Conservation (phyloP, 2,113 vertebrate species). For the Aspidoscelis tigris region DNA sequence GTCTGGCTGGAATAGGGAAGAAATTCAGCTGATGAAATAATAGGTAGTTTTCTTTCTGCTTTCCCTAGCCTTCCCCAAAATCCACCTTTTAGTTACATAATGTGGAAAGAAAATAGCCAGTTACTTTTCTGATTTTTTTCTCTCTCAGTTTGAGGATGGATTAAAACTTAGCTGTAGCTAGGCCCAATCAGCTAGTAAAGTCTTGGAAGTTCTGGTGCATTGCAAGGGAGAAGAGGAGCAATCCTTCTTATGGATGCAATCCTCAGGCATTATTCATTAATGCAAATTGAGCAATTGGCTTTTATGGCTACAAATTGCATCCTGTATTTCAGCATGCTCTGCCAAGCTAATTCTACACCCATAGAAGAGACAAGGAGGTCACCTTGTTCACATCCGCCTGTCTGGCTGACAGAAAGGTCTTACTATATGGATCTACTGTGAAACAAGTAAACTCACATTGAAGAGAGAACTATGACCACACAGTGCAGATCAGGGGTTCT, state of each 20-base stretch:
- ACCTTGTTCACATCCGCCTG: constrained; percentile 6
- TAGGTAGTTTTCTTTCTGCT: too few relatives aligned
- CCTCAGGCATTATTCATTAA: neutral
- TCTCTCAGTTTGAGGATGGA: too few relatives aligned
- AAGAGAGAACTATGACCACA: neutral
- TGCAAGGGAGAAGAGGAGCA: neutral
- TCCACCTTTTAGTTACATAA: too few relatives aligned
- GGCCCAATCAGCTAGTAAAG: too few relatives aligned
- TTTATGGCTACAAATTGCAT: constrained; percentile 20
- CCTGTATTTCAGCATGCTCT: neutral
- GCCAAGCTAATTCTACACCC: constrained; percentile 1
- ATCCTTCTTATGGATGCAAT: neutral
- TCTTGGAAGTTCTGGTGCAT: too few relatives aligned
- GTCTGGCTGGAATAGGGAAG: neutral
- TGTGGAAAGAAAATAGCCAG: too few relatives aligned
- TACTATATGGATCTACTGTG: neutral
- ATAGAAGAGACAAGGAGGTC: constrained; percentile 3
- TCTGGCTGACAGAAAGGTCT: neutral
- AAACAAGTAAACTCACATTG: constrained; percentile 8
- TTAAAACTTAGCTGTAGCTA: too few relatives aligned
- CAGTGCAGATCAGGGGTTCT: neutral
- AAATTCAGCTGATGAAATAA: neutral
- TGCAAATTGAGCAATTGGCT: neutral
- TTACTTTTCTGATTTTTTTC: neutral
- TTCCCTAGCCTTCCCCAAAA: too few relatives aligned